Evolutionary conservation across 2,888 invertebrate genomes (phyloP).

Genomic region (Mongoloraphidia duomilia): DNA sequence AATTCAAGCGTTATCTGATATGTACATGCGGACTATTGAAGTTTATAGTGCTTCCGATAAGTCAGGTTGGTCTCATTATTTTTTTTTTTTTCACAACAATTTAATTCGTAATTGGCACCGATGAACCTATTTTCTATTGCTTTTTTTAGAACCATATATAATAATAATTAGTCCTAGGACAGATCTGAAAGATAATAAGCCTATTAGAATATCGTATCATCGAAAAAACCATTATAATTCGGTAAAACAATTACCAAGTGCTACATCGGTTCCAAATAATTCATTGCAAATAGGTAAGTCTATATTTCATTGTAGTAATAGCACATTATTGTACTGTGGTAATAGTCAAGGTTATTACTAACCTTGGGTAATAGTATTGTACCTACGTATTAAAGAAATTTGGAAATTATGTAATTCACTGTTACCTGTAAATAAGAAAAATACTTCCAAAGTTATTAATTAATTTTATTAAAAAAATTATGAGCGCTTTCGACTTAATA

Average conservation of each 20-base stretch:
- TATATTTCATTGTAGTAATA: too few relatives aligned
- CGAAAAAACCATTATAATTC: slow-evolving; percentile 75
- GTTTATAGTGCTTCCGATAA: slow-evolving; percentile 72
- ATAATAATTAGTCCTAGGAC: slow-evolving; percentile 76
- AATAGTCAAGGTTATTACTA: too few relatives aligned
- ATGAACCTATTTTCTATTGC: slow-evolving; percentile 2
- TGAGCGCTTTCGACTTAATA: too few relatives aligned
- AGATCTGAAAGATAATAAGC: slow-evolving; percentile 59
- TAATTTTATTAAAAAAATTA: too few relatives aligned
- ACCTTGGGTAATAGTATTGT: too few relatives aligned
- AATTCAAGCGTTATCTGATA: slow-evolving; percentile 80
- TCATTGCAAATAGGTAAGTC: too few relatives aligned
- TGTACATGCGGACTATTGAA: slow-evolving; percentile 77
- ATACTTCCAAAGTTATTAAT: too few relatives aligned
- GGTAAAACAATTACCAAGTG: not conserved
- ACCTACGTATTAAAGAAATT: too few relatives aligned
- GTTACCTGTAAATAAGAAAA: too few relatives aligned
- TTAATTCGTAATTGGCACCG: slow-evolving; percentile 7
- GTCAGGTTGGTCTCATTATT: slow-evolving; percentile 34
- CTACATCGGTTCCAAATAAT: not conserved
- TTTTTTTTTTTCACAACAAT: slow-evolving; percentile 18
- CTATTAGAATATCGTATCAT: slow-evolving; percentile 75
- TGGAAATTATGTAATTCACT: too few relatives aligned
- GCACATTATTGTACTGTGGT: too few relatives aligned
- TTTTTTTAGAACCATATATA: slow-evolving; percentile 51